Base-by-base conservation (phyloP, 2,888 invertebrate species). In the Oxytorus armatus region DNA sequence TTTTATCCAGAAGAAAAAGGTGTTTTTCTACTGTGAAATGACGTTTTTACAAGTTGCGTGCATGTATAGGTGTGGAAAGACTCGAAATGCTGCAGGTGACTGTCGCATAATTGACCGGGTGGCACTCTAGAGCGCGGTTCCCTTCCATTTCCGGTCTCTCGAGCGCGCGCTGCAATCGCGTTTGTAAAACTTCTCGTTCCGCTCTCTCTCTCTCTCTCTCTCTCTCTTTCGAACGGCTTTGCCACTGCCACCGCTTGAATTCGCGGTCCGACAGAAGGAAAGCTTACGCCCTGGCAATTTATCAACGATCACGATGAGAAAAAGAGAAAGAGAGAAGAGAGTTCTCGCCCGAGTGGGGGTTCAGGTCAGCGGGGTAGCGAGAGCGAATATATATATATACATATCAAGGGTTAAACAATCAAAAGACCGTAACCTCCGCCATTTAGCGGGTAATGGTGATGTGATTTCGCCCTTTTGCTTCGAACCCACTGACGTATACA, bases 391-490 rank as follows among this genome's bases (percentile, higher is more conserved):
- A 36, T 63, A 14, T 33, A 82, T 83, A 72, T 85, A 84, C 84
- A 85, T 86, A 86, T 85, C 85, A 82, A 77, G 63, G 61, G 82
- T 84, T 76, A 47, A 33, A 49, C 5, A 33, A n/a, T 5, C 18
- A n/a, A 33, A 75, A 80, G 81, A 82, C 82, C 69, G 1, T 8
- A 65, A 21, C n/a, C 36, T 39, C 3, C 29, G 18, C 36, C 10
- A 57, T 57, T 57, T 18, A 57, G 18, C 36, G 16, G 3, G 57
- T 42, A 23, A 23, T n/a, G 23, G 18, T 42, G n/a, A 42, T 23
- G 42, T 11, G 33, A 11, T 23, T 33, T 4, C 61, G 61, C 61
- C 61, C 61, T 39, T 61, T 42, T 61, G n/a, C n/a, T 23, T 39
- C 23, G 18, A 21, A 61, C 11, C 23, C 21, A 0, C 8, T 14